Base-by-base conservation (phyloP, 2,797 vertebrate genomes). In the Scolopax bukidnonensis region DNA sequence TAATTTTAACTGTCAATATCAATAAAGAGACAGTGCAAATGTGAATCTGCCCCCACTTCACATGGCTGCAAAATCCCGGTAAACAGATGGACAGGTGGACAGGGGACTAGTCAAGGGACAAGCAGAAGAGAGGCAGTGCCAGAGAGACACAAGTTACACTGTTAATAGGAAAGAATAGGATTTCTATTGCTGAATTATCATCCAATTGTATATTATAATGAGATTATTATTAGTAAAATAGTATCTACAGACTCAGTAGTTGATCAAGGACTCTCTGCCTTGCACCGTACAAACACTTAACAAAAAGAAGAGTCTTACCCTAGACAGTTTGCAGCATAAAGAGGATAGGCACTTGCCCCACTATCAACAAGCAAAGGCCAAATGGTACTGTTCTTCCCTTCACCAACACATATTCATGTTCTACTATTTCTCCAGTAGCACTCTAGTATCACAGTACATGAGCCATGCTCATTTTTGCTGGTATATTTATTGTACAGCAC, bases 321-420 rank as follows among this genome's bases (percentile, higher is more conserved):
- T n/a, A 14, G 20, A 25, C 1, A 88, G 32, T 41, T 47, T 75
- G 71, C 50, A 90, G 75, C 27, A 38, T 17, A 33, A 61, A 43
- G 25, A 48, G 5, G 11, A 19, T 1, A 68, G 11, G 17, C 45
- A 71, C 65, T 40, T 40, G 41, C 2, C 3, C 43, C 1, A 1
- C 11, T 11, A 18, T 7, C 36, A 50, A 81, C 43, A 63, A 79
- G 36, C 19, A n/a, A 84, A 68, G 53, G 61, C 16, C 16, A 28
- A 43, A 41, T 2, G 9, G 38, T 45, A 15, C 38, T 16, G 16
- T 12, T 63, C 48, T 63, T 79, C 48, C 27, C 16, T 48, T 51
- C 73, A 43, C 16, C 53, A 53, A n/a, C 0, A 3, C 7, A 17
- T 16, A 65, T 13, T 47, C 40, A 32, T 28, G 27, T 16, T 8